Base-by-base conservation (phyloP, 2,888 invertebrate genomes). In the Meteorus colon region DNA sequence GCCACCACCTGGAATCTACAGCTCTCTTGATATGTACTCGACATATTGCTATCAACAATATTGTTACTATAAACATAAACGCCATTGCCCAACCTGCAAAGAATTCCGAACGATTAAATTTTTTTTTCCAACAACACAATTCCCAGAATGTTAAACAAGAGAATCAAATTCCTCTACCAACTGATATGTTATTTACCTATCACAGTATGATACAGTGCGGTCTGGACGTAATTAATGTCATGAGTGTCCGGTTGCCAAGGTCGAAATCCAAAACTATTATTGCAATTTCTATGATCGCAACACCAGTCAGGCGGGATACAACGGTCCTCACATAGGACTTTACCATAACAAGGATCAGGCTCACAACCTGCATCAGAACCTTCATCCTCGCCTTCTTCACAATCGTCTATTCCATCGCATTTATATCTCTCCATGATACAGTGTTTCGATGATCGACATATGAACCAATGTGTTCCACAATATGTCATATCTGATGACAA, bases 301-400 rank as follows among this genome's bases (percentile, higher is more conserved):
- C 92, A 92, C 90, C 91, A 91, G 75, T 89, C 86, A 4, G 86
- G 87, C 1, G 92, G 91, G 73, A 92, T 91, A 80, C 92, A 92
- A 55, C 92, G 88, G 8, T 91, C 91, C 65, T 91, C 90, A 82
- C 91, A 91, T 12, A 83, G 84, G 68, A 91, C 83, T 83, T 90
- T 90, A 74, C 91, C 91, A 89, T 81, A 89, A 84, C 89, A 91
- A n/a, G 91, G 90, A 81, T 90, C 86, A 4, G 72, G 63, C 12
- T 86, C 89, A 62, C 88, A 85, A 75, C 90, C 91, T 4, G 86
- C 84, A 45, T 86, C 86, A 24, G 79, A 71, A 79, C 88, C 87
- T 83, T 92, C 92, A 84, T 92, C 92, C 45, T 90, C 90, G 31
- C 91, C 91, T 81, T 90, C 91, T 75, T 88, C 89, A 80, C 92